Evolutionary conservation across 1,140 invertebrate species (phyloP), one percentile per base, ranked within the genome.

Genomic region (Holcopasites calliopsidis): DNA sequence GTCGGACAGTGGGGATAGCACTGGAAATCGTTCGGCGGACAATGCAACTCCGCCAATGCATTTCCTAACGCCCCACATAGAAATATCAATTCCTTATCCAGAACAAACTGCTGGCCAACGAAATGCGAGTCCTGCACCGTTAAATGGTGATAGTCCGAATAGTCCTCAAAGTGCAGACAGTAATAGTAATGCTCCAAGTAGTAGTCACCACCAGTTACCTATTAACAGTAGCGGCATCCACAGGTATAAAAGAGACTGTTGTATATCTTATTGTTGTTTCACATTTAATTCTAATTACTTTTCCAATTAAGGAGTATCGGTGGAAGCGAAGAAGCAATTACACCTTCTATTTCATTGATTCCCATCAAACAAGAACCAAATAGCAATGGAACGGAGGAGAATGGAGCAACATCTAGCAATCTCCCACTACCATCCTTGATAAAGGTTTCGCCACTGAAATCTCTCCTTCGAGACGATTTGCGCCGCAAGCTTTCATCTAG

Each of bases 11-110:
- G 95, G 95, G 0, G 95, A 97, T 70, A 95, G 95, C 66, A 95
- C 93, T 65, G 95, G 95, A 23, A 95, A 95, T 79, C 92, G 96
- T 74, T 96, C 95, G 0, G 93, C 95, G 21, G 96, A 96, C 84
- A 96, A 96, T 88, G 95, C 95, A 16, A 96, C 96, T 50, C 95
- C 96, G 1, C 96, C 96, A 0, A 97, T 97, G 95, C 96, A 97
- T 90, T 97, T 97, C 88, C 92, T 97, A 23, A 97, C 96, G 42
- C 96, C 96, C 16, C 96, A 97, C 83, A 96, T 97, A 28, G 96
- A 97, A 92, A 97, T 97, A 91, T 97, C 96, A 42, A 96, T 96
- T 93, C 94, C 95, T 69, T 96, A 96, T 88, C 89, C 93, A 68
- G 92, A 90, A 57, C 90, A 91, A 80, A 79, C 79, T 76, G 79